Conservation (phyloP, 2,113 vertebrate species). For the Sturnus vulgaris region DNA sequence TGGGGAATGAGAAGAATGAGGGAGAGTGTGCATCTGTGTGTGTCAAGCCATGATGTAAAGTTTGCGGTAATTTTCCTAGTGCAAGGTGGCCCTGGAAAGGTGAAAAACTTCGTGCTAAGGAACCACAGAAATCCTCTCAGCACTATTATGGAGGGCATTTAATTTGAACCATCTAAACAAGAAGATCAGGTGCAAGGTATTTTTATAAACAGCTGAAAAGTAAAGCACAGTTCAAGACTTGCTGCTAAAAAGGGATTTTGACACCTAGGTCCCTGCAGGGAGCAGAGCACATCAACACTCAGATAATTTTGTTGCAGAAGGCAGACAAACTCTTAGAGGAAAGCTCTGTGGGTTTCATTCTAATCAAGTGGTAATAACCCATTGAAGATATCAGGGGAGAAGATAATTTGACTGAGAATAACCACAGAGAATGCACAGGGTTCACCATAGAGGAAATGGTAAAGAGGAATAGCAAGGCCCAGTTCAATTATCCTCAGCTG, state of each 20-base stretch:
- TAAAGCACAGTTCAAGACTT: not conserved
- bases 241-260: not conserved
- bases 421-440: not conserved
- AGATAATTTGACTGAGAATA: not conserved
- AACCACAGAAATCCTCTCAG: not conserved
- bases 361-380: not conserved
- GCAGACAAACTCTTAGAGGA: not conserved
- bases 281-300: not conserved
- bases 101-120: not conserved
- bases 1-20: not conserved
- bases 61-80: not conserved
- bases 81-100: not conserved
- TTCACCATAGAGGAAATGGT: not conserved
- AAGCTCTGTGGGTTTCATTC: not conserved
- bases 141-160: rapidly evolving
- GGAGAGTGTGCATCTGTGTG: not conserved
- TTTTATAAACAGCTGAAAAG: not conserved
- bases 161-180: not conserved
- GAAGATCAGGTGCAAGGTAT: not conserved
- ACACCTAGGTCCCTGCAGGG: not conserved
- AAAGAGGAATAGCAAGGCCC: not conserved
- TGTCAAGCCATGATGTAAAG: rapidly evolving
- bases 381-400: not conserved
- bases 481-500: not conserved
- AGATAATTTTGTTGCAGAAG: not conserved